A percentile compares a stretch with the other conserved stretches of the same genome.
phyloP scores from a whole-genome alignment of 2,797 vertebrate species.

The Bucorvus abyssinicus region DNA sequence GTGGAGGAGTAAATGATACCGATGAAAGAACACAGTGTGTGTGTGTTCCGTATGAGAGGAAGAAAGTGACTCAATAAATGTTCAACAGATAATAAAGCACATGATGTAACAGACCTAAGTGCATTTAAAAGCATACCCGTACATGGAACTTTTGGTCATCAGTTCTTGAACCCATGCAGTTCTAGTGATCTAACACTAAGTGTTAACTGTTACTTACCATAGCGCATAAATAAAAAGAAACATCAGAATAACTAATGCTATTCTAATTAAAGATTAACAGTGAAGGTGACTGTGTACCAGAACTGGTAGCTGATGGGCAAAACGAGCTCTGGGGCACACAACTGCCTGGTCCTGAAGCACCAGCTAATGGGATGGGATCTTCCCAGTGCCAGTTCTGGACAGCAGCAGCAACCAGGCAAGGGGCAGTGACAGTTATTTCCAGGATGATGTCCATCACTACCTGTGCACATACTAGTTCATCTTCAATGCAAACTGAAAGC shows the following conservation, averaged over 20 bases:
- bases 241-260: neutral
- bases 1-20: neutral
- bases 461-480: rapidly evolving
- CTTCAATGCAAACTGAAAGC: neutral
- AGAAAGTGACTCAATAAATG: neutral
- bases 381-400: neutral
- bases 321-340: neutral
- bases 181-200: neutral
- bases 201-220: neutral
- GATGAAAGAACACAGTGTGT: neutral
- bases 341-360: neutral
- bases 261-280: neutral
- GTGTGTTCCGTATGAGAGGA: neutral
- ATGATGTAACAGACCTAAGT: neutral
- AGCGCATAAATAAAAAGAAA: neutral
- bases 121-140: neutral
- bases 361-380: rapidly evolving
- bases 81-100: neutral
- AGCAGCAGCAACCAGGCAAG: neutral
- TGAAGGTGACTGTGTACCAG: neutral
- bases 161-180: neutral
- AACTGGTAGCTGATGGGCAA: neutral
- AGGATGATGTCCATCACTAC: neutral
- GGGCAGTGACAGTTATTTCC: neutral
- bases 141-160: neutral